Evolutionary conservation across 2,888 invertebrate species (phyloP).

Genomic region (Macrophya alboannulata): DNA sequence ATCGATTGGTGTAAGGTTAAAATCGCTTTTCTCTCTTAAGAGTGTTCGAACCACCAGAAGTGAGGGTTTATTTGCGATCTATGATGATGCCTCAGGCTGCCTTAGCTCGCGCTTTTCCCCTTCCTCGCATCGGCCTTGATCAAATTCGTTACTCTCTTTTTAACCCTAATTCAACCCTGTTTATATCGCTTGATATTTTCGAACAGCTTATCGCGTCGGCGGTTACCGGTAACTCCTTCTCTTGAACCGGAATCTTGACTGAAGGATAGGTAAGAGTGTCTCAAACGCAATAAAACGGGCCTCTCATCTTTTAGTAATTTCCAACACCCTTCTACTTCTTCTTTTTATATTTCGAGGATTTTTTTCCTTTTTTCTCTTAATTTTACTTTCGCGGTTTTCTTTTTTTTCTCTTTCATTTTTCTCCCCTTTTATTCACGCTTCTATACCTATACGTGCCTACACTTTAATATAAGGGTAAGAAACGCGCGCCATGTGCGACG

Average conservation of each 20-base stretch:
- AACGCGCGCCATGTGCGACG: conserved; percentile 33
- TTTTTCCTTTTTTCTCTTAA: neutral
- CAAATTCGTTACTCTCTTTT: conserved; percentile 55
- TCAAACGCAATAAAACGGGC: conserved; percentile 55
- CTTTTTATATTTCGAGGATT: neutral
- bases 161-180: neutral
- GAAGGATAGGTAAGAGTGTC: conserved; percentile 10
- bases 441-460: neutral
- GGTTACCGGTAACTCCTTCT: neutral
- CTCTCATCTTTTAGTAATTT: conserved; percentile 57
- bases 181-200: conserved; percentile 53
- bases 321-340: conserved; percentile 24
- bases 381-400: neutral
- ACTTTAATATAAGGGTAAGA: conserved; percentile 38
- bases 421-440: neutral
- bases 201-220: conserved; percentile 36
- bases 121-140: neutral
- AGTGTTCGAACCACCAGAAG: neutral
- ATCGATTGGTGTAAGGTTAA: neutral
- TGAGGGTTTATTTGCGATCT: neutral
- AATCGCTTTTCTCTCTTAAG: conserved; percentile 4
- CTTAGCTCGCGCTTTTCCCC: too few species aligned
- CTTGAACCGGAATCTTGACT: conserved; percentile 10
- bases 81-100: neutral
- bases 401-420: neutral